Base-by-base conservation (phyloP, 1,140 invertebrate genomes). In the Galleria mellonella region DNA sequence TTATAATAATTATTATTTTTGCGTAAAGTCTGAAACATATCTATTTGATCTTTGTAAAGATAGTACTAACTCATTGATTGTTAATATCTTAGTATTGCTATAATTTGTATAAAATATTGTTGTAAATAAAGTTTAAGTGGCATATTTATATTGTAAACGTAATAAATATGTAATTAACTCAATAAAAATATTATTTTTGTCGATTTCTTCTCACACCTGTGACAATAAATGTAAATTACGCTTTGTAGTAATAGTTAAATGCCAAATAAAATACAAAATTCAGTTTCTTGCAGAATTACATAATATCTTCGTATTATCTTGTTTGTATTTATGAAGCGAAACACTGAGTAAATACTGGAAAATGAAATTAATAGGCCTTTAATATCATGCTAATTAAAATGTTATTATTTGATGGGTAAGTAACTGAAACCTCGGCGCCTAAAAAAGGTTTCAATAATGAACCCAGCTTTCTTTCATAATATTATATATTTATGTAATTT, bases 161-260 rank as follows among this genome's bases (percentile, higher is more conserved):
- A 23, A 23, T 23, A 23, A 23, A 3, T 3, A 23, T 23, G 17
- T 23, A 23, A 23, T 23, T 3, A 23, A 3, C 2, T 3, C 6
- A 23, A 23, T 3, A 23, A 23, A 23, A 3, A 62, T 50, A 62
- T 64, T 72, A 65, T 62, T 76, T 14, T 63, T 66, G 45, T 72
- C 52, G 46, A 58, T 65, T 68, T 70, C 57, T 77, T 71, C 70
- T 78, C 69, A 78, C 71, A 75, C 65, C 72, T 82, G 72, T 82
- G 79, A 84, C 79, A 84, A 84, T 84, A 84, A 83, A 74, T 78
- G 62, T 81, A 81, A 71, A 75, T 76, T 78, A 84, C 71, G 77
- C 77, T 84, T 77, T 79, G 66, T 84, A 82, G 72, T 62, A 58
- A 76, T 82, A 79, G 63, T 68, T 55, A 64, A 72, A 68, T 64